Conservation (phyloP, 2,888 invertebrate genomes). For the Apotomis capreana region DNA sequence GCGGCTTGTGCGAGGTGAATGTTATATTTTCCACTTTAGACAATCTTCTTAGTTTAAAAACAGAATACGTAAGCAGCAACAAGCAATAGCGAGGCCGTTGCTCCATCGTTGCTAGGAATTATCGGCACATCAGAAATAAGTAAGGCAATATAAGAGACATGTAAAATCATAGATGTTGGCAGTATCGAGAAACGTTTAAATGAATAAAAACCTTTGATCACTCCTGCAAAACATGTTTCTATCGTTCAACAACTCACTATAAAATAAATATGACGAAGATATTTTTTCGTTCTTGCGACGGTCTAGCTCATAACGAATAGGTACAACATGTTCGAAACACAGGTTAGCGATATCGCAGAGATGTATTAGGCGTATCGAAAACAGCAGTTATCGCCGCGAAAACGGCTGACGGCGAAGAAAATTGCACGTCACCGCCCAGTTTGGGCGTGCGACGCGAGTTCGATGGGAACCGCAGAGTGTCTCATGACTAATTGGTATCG, state of each 20-base stretch:
- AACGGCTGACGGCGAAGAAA: constrained; percentile 57
- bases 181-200: too few relatives aligned
- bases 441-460: constrained; percentile 59
- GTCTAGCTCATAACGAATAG: neutral
- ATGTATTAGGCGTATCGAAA: constrained; percentile 18
- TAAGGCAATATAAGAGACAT: too few relatives aligned
- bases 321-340: neutral
- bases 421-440: constrained; percentile 52
- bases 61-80: neutral
- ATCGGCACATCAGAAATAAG: too few relatives aligned
- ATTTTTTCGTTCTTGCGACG: neutral
- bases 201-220: too few relatives aligned
- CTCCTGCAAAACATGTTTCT: too few relatives aligned
- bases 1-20: constrained; percentile 15
- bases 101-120: too few relatives aligned
- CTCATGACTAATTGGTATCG: constrained; percentile 59
- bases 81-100: neutral
- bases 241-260: too few relatives aligned
- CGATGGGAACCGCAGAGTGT: constrained; percentile 67
- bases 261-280: too few relatives aligned
- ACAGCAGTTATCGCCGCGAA: constrained; percentile 53
- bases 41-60: constrained; percentile 25
- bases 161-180: too few relatives aligned
- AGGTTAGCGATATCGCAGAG: constrained; percentile 5
- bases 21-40: constrained; percentile 24